Base-by-base conservation (phyloP, 2,113 vertebrate species). In the Aegithalos caudatus region DNA sequence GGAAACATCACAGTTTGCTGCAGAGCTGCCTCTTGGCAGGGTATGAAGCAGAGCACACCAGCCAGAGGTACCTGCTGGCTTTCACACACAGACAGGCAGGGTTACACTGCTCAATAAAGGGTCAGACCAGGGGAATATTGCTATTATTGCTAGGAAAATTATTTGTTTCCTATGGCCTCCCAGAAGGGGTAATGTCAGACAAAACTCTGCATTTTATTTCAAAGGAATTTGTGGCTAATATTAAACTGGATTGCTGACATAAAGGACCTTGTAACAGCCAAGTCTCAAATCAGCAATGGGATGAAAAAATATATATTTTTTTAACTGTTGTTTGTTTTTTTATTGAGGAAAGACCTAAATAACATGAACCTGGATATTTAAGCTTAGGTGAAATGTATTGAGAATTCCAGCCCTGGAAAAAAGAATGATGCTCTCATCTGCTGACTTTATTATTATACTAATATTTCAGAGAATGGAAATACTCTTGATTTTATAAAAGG, bases 81-180 rank as follows among this genome's bases (percentile, higher is more conserved):
- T 93, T 91, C 76, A 51, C 48, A 67, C 37, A 56, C 53, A 77
- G 53, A 45, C 77, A 81, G 56, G 31, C 57, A 74, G 40, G 28
- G 73, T 77, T 53, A 50, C 70, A 22, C 81, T 83, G 9, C 6
- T 47, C 73, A 80, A 45, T 66, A 73, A 87, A 81, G 50, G 69
- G 53, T 88, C 84, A 94, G n/a, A 87, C 24, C 66, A 76, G 60
- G 77, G 58, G 11, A 70, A 58, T 78, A 78, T 73, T 74, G 18
- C 74, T 87, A 2, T 81, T 97, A 74, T 71, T 80, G 38, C 87
- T 81, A 66, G 71, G 40, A 93, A 94, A 91, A 95, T 88, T 42
- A 76, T 94, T 97, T 96, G 45, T 95, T 96, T 90, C 93, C 86
- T 88, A 24, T 76, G 60, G 67, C 58, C 74, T 92, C 60, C 67